A percentile compares a stretch with the other conserved stretches of the same genome.
phyloP scores from a whole-genome alignment of 2,113 vertebrate species.

The Talpa occidentalis region DNA sequence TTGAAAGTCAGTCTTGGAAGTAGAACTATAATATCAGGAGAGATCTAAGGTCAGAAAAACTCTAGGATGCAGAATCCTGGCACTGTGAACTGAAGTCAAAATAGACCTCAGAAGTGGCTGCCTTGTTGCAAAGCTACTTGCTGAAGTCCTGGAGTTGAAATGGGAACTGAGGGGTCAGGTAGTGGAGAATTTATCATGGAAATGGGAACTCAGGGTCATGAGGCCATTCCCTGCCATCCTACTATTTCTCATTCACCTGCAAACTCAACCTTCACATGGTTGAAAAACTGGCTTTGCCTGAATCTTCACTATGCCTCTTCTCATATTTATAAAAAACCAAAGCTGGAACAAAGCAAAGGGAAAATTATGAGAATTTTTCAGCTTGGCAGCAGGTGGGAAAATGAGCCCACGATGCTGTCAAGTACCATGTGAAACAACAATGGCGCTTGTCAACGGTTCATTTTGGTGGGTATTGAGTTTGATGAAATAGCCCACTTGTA shows the following conservation, averaged over 20 bases:
- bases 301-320: background rate
- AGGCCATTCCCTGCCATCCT: background rate
- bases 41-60: background rate
- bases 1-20: background rate
- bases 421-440: background rate
- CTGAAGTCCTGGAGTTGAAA: background rate
- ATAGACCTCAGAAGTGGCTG: background rate
- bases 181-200: background rate
- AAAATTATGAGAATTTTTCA: slow-evolving; percentile 24
- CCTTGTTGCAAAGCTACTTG: background rate
- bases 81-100: background rate
- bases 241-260: background rate
- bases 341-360: slow-evolving; percentile 6
- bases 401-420: slow-evolving; percentile 1
- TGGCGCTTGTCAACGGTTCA: background rate
- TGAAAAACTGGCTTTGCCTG: background rate
- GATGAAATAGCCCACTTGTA: slow-evolving; percentile 9
- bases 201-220: background rate
- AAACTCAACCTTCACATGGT: background rate
- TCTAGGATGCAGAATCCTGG: background rate
- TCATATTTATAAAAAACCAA: slow-evolving; percentile 36
- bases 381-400: slow-evolving; percentile 39
- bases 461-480: background rate
- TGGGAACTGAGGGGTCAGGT: background rate
- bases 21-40: background rate